Conservation (phyloP, 2,888 invertebrate species). For the Diachrysia chrysitis region DNA sequence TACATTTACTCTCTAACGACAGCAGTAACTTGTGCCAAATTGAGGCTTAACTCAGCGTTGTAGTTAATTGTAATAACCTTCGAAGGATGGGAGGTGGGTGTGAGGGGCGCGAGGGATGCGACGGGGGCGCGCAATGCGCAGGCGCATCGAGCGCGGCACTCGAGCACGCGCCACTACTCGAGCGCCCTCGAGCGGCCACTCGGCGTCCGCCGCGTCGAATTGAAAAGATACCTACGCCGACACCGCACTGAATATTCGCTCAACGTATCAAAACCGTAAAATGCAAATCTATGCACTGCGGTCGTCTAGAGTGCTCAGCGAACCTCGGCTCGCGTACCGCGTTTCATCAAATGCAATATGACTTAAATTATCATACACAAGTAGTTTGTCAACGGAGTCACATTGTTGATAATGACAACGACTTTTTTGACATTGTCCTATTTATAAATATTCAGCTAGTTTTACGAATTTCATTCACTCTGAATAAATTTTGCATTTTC, state of each 20-base stretch:
- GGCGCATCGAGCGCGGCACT: conserved; percentile 81
- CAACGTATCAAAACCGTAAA: conserved; percentile 88
- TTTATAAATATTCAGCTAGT: conserved; percentile 31
- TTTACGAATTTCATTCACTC: conserved; percentile 31
- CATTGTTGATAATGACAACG: conserved; percentile 69
- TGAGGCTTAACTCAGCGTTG: conserved; percentile 77
- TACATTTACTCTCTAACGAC: conserved; percentile 52
- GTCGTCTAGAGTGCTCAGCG: conserved; percentile 83
- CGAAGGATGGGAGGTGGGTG: conserved; percentile 60
- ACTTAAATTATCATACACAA: conserved; percentile 82
- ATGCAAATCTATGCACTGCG: conserved; percentile 89
- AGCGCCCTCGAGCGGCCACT: conserved; percentile 83
- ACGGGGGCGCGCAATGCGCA: conserved; percentile 72
- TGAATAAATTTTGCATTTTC: conserved; percentile 39
- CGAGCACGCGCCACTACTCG: conserved; percentile 86
- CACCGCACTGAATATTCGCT: conserved; percentile 87
- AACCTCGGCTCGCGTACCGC: conserved; percentile 70
- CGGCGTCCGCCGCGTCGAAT: conserved; percentile 84
- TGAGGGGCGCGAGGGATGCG: conserved; percentile 48
- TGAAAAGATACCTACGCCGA: conserved; percentile 88
- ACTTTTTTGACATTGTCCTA: conserved; percentile 40
- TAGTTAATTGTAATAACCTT: conserved; percentile 85
- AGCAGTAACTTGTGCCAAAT: conserved; percentile 74
- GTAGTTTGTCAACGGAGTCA: conserved; percentile 74
- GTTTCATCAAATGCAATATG: conserved; percentile 86